phyloP scores from a whole-genome alignment of 2,797 vertebrate species.

The Sebastes trivittatus region DNA sequence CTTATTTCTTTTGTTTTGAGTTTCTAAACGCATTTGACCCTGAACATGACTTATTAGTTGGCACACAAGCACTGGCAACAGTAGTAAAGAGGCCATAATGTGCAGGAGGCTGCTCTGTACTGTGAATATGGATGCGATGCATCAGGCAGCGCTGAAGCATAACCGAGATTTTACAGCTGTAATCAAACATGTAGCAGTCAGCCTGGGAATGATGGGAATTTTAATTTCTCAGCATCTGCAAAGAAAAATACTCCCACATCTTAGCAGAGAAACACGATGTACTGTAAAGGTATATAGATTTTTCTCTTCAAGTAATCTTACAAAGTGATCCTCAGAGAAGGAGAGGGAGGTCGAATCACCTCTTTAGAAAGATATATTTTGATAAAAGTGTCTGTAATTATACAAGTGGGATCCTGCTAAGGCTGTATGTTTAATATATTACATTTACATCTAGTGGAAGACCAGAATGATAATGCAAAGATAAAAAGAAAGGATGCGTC shows the following conservation, averaged over 20 bases:
- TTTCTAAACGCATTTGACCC: not conserved
- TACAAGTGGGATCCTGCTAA: not conserved
- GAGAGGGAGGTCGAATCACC: not conserved
- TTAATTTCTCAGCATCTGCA: constrained; percentile 46
- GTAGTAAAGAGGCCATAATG: constrained; percentile 11
- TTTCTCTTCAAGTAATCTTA: not conserved
- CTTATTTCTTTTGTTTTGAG: not conserved
- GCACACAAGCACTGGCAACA: not conserved
- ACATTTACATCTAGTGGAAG: not conserved
- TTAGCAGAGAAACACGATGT: not conserved
- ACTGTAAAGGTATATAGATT: not conserved
- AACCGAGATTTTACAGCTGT: constrained; percentile 54
- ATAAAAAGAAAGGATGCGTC: constrained; percentile 17
- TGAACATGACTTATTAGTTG: constrained; percentile 15
- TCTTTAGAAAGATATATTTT: not conserved
- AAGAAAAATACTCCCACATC: constrained; percentile 3
- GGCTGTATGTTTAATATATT: not conserved
- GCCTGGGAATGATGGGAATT: constrained; percentile 46
- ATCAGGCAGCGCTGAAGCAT: constrained; percentile 32
- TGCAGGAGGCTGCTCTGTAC: constrained; percentile 24
- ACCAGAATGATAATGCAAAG: constrained; percentile 10
- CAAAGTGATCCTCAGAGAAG: not conserved
- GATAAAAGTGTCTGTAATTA: not conserved
- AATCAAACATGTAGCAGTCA: constrained; percentile 60
- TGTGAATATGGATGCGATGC: constrained; percentile 49